These are phyloP conservation scores for Hippopotamyrus pictus DNA, from an alignment of 2,797 vertebrate genomes.

Conservation along the genomic window DNA sequence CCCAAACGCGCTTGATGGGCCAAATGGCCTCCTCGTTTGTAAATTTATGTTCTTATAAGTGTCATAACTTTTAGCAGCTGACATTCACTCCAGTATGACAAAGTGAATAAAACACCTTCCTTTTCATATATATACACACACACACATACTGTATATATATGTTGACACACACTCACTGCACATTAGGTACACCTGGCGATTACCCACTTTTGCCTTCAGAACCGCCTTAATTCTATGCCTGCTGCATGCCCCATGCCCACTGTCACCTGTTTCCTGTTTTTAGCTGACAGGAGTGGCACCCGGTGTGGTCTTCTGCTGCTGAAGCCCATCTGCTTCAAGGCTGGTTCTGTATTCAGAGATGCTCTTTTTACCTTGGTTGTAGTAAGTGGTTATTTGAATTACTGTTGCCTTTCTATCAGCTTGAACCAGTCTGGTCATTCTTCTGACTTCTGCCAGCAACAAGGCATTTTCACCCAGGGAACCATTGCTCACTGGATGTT, in stretches of 20 bases:
- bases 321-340: background rate
- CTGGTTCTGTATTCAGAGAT: background rate
- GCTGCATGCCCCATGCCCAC: background rate
- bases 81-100: background rate
- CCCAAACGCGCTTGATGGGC: no score
- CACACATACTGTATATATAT: no score
- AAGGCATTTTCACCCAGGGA: background rate
- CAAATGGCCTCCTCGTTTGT: no score
- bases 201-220: background rate
- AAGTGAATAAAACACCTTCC: background rate
- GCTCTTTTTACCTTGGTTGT: background rate
- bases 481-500: no score
- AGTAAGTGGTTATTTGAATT: background rate
- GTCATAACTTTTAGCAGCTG: background rate
- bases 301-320: background rate
- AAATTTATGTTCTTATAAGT: no score
- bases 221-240: background rate
- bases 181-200: background rate
- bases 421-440: background rate
- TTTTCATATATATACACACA: background rate
- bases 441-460: background rate
- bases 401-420: background rate
- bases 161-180: no score
- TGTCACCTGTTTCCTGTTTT: background rate
- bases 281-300: background rate